Evolutionary conservation across 2,113 vertebrate species (phyloP).

Genomic region (Colistium nudipinnis): DNA sequence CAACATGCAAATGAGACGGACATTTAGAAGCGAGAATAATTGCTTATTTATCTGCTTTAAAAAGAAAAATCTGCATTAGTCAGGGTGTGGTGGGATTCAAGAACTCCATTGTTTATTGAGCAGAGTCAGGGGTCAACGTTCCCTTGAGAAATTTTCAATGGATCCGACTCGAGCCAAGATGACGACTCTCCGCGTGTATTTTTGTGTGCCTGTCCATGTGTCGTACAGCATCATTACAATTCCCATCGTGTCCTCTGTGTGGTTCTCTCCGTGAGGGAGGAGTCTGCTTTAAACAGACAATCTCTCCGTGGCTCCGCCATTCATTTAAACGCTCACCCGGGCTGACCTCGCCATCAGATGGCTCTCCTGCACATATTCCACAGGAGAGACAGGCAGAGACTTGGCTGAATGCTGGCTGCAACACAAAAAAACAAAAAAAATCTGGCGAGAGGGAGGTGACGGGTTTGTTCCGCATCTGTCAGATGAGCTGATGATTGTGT

Average conservation of each 20-base stretch:
- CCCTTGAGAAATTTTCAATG: not conserved
- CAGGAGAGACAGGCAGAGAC: not conserved
- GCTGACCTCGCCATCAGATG: constrained; percentile 3
- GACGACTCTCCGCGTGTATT: not conserved
- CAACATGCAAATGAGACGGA: too few species aligned
- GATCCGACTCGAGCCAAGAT: not conserved
- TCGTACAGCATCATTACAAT: not conserved
- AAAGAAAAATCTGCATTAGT: too few species aligned
- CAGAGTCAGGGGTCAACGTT: not conserved
- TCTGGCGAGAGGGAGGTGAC: constrained; percentile 24
- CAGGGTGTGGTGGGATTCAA: too few species aligned
- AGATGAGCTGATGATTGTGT: constrained; percentile 3
- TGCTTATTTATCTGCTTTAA: too few species aligned
- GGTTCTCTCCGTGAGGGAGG: not conserved
- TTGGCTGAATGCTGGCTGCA: not conserved
- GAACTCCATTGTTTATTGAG: too few species aligned
- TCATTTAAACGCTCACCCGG: constrained; percentile 21
- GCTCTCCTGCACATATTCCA: not conserved
- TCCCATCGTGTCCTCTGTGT: not conserved
- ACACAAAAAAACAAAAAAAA: too few species aligned
- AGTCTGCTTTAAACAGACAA: not conserved
- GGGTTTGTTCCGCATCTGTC: not conserved
- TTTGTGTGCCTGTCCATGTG: not conserved
- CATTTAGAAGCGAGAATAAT: too few species aligned
- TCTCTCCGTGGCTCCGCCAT: constrained; percentile 2